phyloP scores from a whole-genome alignment of 2,797 vertebrate species.

The Onychomys leucogaster region DNA sequence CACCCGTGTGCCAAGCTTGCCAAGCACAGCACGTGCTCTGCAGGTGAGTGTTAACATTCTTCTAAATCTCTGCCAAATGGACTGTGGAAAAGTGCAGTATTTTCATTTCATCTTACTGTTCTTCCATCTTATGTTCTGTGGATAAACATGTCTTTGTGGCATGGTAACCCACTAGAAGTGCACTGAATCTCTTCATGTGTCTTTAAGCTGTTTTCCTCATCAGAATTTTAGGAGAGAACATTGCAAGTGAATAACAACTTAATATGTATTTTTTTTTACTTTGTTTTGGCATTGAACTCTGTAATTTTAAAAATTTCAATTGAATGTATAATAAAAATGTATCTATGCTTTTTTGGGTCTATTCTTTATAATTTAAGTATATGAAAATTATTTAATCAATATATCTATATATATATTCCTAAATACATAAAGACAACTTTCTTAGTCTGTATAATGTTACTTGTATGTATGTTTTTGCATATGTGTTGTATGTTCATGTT shows the following conservation, averaged over 20 bases:
- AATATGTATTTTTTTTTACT: slow-evolving; percentile 75
- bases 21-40: slow-evolving; percentile 10
- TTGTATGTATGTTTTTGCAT: not conserved
- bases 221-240: slow-evolving; percentile 74
- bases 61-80: not conserved
- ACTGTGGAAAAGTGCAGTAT: slow-evolving; percentile 57
- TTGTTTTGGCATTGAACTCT: slow-evolving; percentile 79
- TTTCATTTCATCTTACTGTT: slow-evolving; percentile 67
- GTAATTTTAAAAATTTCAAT: slow-evolving; percentile 75
- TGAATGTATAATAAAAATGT: slow-evolving; percentile 73
- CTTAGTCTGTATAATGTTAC: not conserved
- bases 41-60: not conserved
- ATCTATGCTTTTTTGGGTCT: slow-evolving; percentile 76
- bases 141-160: slow-evolving; percentile 74
- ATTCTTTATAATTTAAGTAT: slow-evolving; percentile 76
- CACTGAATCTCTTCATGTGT: slow-evolving; percentile 83
- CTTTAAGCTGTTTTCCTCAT: slow-evolving; percentile 79
- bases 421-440: not conserved
- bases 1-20: slow-evolving; percentile 50
- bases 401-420: not conserved
- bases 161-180: slow-evolving; percentile 78
- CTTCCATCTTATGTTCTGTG: slow-evolving; percentile 73
- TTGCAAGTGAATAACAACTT: slow-evolving; percentile 76
- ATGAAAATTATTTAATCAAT: slow-evolving; percentile 49
- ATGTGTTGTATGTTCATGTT: not conserved